phyloP scores from a whole-genome alignment of 2,888 invertebrate genomes.

The Lysandra bellargus region DNA sequence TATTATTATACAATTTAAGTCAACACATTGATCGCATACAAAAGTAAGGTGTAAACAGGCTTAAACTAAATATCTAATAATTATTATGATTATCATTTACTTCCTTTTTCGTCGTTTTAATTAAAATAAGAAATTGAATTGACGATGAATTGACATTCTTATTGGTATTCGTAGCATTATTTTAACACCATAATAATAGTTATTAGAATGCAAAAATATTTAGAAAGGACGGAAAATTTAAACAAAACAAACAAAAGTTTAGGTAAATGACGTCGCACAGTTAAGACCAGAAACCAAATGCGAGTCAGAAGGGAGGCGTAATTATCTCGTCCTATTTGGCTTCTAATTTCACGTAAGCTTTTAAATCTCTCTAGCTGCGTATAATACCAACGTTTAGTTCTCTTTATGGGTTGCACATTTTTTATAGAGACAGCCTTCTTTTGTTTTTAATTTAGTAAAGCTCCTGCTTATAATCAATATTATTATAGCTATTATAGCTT shows the following conservation, averaged over 20 bases:
- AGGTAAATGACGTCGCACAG: conserved; percentile 67
- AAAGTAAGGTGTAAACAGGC: too few species aligned
- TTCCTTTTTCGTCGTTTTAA: background rate
- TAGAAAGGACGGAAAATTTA: background rate
- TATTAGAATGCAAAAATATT: background rate
- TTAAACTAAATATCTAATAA: background rate
- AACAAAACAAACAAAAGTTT: conserved; percentile 75
- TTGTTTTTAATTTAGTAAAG: background rate
- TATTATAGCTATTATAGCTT: too few species aligned
- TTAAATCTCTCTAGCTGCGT: conserved; percentile 40
- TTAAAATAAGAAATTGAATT: background rate
- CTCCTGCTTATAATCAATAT: background rate
- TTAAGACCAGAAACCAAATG: conserved; percentile 59
- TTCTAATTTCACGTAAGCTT: conserved; percentile 72
- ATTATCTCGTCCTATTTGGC: conserved; percentile 78
- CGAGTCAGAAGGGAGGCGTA: conserved; percentile 53
- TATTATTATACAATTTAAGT: background rate
- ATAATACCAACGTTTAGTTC: conserved; percentile 7
- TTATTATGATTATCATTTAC: background rate
- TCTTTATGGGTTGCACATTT: conserved; percentile 9
- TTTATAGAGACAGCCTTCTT: background rate
- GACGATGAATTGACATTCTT: background rate
- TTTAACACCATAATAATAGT: background rate
- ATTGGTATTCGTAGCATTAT: background rate
- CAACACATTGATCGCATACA: background rate